Evolutionary conservation across 2,113 vertebrate genomes (phyloP).

Genomic region (Phaethon lepturus): DNA sequence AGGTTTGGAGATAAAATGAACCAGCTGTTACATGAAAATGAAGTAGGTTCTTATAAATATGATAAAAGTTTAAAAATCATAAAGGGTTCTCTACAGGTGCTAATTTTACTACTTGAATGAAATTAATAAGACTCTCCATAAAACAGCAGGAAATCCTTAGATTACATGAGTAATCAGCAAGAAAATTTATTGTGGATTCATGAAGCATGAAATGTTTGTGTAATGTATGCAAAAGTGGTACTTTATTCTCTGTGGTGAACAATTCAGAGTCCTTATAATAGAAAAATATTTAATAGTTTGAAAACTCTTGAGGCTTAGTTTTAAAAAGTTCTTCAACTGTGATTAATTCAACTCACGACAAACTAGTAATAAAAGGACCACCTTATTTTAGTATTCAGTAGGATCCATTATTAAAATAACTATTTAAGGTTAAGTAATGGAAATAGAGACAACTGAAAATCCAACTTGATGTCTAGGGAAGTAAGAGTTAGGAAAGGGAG

Average conservation of each 20-base stretch:
- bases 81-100: slow-evolving; percentile 81
- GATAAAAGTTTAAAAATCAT: slow-evolving; percentile 77
- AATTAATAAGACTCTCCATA: slow-evolving; percentile 85
- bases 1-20: slow-evolving; percentile 45
- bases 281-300: slow-evolving; percentile 85
- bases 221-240: slow-evolving; percentile 86
- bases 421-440: slow-evolving; percentile 12
- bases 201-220: slow-evolving; percentile 81
- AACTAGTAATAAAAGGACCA: slow-evolving; percentile 20
- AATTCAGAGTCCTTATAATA: slow-evolving; percentile 78
- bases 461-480: not conserved
- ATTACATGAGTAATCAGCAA: slow-evolving; percentile 83
- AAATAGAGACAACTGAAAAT: slow-evolving; percentile 6
- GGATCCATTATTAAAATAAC: slow-evolving; percentile 33
- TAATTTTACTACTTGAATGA: slow-evolving; percentile 85
- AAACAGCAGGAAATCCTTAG: slow-evolving; percentile 82
- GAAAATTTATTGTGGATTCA: slow-evolving; percentile 84
- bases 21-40: slow-evolving; percentile 47
- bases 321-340: slow-evolving; percentile 76
- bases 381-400: slow-evolving; percentile 13
- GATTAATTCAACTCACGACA: slow-evolving; percentile 74
- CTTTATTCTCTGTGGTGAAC: slow-evolving; percentile 84
- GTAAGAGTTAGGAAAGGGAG: not conserved
- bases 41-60: slow-evolving; percentile 61
- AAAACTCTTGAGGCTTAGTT: slow-evolving; percentile 79